A percentile compares a stretch with the other conserved stretches of the same genome.
These are phyloP conservation scores for Phoebastria nigripes DNA, from an alignment of 2,797 vertebrate genomes.

Conservation along the genomic window DNA sequence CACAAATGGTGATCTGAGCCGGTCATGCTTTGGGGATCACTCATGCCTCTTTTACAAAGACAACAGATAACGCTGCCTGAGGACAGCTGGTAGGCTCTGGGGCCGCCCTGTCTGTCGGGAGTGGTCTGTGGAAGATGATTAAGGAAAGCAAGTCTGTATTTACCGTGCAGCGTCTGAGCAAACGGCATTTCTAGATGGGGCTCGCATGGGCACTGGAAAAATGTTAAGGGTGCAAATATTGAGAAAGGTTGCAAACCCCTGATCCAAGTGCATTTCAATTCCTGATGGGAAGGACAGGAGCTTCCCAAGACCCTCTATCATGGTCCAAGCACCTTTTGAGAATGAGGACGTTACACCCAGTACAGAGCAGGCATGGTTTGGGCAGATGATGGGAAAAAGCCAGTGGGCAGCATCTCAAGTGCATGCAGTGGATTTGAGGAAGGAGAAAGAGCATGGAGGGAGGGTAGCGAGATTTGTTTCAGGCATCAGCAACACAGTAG, in stretches of 20 bases:
- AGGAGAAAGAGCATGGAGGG: neutral
- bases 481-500: neutral
- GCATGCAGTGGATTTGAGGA: neutral
- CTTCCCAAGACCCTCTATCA: neutral
- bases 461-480: neutral
- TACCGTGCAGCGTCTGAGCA: neutral
- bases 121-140: neutral
- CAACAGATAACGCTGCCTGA: neutral
- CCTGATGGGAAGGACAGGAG: neutral
- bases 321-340: neutral
- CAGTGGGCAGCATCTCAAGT: neutral
- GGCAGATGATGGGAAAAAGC: neutral
- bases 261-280: neutral
- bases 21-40: neutral
- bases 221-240: neutral
- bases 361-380: neutral
- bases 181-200: neutral
- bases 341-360: neutral
- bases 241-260: neutral
- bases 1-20: neutral
- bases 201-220: neutral
- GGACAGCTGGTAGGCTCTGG: neutral
- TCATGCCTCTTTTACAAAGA: neutral
- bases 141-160: neutral
- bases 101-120: neutral